These are phyloP conservation scores for Proterorhinus semilunaris DNA, from an alignment of 2,113 vertebrate species.

Conservation along the genomic window DNA sequence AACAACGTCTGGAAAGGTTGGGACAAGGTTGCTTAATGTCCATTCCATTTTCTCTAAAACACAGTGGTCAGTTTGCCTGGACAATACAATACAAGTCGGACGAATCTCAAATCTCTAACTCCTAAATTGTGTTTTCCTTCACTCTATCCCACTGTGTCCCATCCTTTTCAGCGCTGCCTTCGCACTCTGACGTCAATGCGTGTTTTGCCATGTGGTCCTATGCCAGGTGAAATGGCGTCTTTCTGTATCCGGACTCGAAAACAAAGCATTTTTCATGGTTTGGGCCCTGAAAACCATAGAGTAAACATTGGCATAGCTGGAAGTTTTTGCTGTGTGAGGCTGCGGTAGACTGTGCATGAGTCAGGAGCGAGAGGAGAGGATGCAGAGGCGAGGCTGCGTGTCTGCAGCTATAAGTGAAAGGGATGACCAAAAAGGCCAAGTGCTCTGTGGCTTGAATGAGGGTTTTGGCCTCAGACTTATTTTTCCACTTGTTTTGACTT, in stretches of 20 bases:
- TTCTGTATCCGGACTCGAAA: background rate
- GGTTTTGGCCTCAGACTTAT: background rate
- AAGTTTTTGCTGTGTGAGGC: slow-evolving; percentile 1
- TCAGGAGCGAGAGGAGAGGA: slow-evolving; percentile 21
- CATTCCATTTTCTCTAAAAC: too few relatives aligned
- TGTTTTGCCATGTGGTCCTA: background rate
- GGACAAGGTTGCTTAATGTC: background rate
- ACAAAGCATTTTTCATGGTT: slow-evolving; percentile 3
- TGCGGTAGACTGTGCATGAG: slow-evolving; percentile 11
- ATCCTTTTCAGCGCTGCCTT: background rate
- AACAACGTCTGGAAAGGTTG: background rate
- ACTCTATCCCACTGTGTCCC: background rate
- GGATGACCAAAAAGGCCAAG: slow-evolving; percentile 25
- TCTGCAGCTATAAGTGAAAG: slow-evolving; percentile 12
- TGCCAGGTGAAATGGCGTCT: background rate
- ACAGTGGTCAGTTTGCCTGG: too few relatives aligned
- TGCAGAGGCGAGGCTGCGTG: slow-evolving; percentile 2
- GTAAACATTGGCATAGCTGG: slow-evolving; percentile 5
- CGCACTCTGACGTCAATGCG: slow-evolving; percentile 10
- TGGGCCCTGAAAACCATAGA: background rate
- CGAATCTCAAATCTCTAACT: background rate
- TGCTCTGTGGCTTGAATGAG: background rate
- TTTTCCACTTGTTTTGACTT: background rate
- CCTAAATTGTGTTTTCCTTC: background rate
- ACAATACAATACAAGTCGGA: too few relatives aligned